Conservation (phyloP, 2,888 invertebrate genomes). For the Himalopsyche japonica region DNA sequence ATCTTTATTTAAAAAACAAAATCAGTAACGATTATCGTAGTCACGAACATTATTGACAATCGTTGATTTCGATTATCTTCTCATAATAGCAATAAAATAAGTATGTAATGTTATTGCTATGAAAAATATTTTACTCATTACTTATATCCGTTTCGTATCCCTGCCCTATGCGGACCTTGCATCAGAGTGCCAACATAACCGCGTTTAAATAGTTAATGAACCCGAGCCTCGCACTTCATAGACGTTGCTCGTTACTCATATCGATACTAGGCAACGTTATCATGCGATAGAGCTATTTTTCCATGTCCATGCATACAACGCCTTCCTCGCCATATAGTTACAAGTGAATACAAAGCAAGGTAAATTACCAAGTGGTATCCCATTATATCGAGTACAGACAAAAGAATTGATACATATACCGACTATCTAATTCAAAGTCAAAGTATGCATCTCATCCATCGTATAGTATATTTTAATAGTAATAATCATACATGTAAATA, state of each 20-base stretch:
- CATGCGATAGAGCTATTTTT: neutral
- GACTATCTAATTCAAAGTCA: too few relatives aligned
- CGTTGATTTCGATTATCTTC: too few relatives aligned
- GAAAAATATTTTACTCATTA: neutral
- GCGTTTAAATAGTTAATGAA: conserved; percentile 1
- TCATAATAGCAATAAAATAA: too few relatives aligned
- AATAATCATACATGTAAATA: too few relatives aligned
- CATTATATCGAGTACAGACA: neutral
- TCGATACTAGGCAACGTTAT: neutral
- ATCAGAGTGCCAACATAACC: neutral
- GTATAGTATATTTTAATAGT: too few relatives aligned
- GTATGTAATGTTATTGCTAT: too few relatives aligned
- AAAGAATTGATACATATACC: neutral
- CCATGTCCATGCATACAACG: neutral
- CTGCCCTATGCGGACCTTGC: neutral
- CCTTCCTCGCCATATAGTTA: neutral
- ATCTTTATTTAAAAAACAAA: too few relatives aligned
- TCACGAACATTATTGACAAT: too few relatives aligned
- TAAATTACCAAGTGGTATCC: neutral
- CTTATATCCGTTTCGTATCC: neutral
- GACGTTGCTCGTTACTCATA: neutral
- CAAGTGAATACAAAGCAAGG: neutral
- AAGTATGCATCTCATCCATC: too few relatives aligned
- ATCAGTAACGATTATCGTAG: too few relatives aligned
- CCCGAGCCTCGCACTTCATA: neutral